Evolutionary conservation across 2,113 vertebrate species (phyloP).

Genomic region (Ptilorrhoa leucosticta): DNA sequence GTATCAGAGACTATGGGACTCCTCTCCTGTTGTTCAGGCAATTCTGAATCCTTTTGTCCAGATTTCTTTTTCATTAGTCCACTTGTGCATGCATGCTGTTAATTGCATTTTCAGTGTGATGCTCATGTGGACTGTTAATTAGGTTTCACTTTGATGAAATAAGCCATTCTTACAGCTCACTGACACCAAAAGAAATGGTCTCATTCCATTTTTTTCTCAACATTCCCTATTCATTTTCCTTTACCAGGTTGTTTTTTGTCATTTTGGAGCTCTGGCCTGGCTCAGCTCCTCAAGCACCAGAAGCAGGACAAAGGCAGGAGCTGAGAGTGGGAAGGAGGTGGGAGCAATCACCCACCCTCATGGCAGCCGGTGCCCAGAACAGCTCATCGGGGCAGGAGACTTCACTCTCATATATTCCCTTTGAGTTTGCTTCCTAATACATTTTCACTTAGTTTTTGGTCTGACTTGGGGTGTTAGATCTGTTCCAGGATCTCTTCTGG

Average conservation of each 20-base stretch:
- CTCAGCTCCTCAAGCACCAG: neutral
- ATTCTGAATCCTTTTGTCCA: slow-evolving; percentile 27
- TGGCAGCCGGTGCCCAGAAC: neutral
- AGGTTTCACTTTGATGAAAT: slow-evolving; percentile 34
- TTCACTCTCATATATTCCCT: neutral
- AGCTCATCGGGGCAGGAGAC: neutral
- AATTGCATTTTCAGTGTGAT: slow-evolving; percentile 17
- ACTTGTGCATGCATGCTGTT: neutral
- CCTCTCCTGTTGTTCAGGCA: neutral
- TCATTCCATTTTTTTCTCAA: neutral
- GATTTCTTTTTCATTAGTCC: neutral
- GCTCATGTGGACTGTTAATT: slow-evolving; percentile 43
- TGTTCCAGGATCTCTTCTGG: neutral
- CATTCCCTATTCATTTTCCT: neutral
- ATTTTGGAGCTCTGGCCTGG: neutral
- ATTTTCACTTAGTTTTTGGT: neutral
- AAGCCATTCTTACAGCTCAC: slow-evolving; percentile 39
- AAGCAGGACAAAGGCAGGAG: slow-evolving; percentile 12
- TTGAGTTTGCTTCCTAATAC: neutral
- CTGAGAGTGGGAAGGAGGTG: neutral
- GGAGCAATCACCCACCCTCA: neutral
- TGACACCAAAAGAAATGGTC: slow-evolving; percentile 29
- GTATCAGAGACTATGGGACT: neutral
- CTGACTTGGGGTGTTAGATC: neutral
- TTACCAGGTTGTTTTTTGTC: slow-evolving; percentile 21